These are phyloP conservation scores for Tanypteryx hageni DNA, from an alignment of 2,888 invertebrate species.

Conservation along the genomic window DNA sequence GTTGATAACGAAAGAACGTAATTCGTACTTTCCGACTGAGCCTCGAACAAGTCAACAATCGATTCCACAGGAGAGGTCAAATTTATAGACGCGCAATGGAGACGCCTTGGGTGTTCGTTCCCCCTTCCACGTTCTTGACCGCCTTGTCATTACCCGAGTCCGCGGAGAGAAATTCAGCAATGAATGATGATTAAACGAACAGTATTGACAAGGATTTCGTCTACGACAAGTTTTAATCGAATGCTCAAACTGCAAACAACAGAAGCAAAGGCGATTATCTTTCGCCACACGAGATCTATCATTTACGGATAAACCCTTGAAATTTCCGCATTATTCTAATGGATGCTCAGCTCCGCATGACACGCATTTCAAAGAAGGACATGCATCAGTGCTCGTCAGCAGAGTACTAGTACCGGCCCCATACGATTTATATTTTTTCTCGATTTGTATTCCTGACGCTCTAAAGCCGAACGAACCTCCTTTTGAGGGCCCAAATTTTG, in stretches of 20 bases:
- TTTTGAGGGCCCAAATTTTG: neutral
- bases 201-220: neutral
- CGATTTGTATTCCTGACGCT: neutral
- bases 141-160: neutral
- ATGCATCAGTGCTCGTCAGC: neutral
- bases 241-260: conserved; percentile 34
- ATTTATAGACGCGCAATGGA: too few relatives aligned
- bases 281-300: conserved; percentile 18
- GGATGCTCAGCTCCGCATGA: neutral
- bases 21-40: neutral
- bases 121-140: neutral
- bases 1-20: neutral
- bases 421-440: neutral
- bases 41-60: neutral
- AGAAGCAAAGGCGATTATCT: conserved; percentile 17
- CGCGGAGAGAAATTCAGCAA: neutral
- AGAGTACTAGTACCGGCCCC: neutral
- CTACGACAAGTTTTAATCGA: neutral
- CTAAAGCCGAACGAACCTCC: neutral
- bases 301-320: neutral
- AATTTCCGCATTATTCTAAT: too few relatives aligned
- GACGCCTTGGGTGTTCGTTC: neutral
- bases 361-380: neutral
- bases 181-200: neutral
- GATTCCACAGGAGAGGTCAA: conserved; percentile 9